Conservation (phyloP, 2,888 invertebrate species). For the Diadromus collaris region DNA sequence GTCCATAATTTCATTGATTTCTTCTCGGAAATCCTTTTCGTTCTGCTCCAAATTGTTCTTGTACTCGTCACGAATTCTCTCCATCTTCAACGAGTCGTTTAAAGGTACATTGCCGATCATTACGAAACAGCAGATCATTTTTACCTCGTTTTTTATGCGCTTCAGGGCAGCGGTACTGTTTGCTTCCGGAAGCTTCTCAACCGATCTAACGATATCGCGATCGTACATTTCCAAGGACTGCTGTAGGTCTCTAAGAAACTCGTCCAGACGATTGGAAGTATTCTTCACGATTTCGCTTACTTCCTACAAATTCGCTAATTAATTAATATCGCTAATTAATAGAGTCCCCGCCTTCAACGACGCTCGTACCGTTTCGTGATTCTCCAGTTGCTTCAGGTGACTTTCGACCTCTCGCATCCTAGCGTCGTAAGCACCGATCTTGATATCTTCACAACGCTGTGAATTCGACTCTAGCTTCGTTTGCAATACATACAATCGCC, state of each 20-base stretch:
- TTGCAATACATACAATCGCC: constrained; percentile 43
- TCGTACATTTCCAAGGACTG: constrained; percentile 33
- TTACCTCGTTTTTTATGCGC: constrained; percentile 62
- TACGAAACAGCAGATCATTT: not conserved
- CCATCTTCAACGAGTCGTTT: constrained; percentile 42
- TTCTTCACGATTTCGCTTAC: constrained; percentile 41
- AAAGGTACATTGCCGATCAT: not conserved
- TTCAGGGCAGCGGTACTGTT: constrained; percentile 55
- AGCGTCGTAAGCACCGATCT: constrained; percentile 44
- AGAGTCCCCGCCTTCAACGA: not conserved
- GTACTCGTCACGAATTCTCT: constrained; percentile 45
- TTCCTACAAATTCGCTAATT: constrained; percentile 36
- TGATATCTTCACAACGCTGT: constrained; percentile 53
- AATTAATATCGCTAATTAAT: too few species aligned
- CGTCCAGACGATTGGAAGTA: constrained; percentile 37
- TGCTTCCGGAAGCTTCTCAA: constrained; percentile 38
- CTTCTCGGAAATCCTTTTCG: constrained; percentile 30
- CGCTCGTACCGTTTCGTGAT: constrained; percentile 60
- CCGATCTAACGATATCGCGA: constrained; percentile 3
- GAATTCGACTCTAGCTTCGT: constrained; percentile 48
- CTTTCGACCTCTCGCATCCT: constrained; percentile 58
- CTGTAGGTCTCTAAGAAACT: constrained; percentile 48
- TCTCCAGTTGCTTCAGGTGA: constrained; percentile 59
- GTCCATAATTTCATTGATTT: constrained; percentile 44
- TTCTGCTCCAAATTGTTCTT: constrained; percentile 46